phyloP scores from a whole-genome alignment of 2,888 invertebrate genomes.

The Eupithecia centaureata region DNA sequence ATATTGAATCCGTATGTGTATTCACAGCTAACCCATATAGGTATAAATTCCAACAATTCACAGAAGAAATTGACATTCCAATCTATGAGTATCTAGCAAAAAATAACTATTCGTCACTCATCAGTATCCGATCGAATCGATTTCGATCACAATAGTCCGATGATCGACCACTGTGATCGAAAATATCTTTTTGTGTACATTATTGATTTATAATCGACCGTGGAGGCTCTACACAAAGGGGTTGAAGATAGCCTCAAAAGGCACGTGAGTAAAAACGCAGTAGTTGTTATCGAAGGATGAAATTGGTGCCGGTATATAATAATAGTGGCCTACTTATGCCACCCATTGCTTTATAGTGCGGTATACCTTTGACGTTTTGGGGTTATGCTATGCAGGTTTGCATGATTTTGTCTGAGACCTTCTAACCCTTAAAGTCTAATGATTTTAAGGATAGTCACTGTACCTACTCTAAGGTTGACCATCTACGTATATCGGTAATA shows the following conservation, averaged over 20 bases:
- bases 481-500: too few relatives aligned
- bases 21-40: neutral
- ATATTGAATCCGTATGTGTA: too few relatives aligned
- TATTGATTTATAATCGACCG: conserved; percentile 80
- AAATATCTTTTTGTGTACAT: conserved; percentile 72
- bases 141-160: conserved; percentile 75
- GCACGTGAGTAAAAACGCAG: conserved; percentile 41
- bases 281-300: conserved; percentile 12
- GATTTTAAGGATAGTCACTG: too few relatives aligned
- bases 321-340: conserved; percentile 3
- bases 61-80: conserved; percentile 21
- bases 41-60: conserved; percentile 3
- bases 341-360: neutral
- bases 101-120: conserved; percentile 51
- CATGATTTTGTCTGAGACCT: too few relatives aligned
- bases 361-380: neutral
- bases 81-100: conserved; percentile 21
- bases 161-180: conserved; percentile 78
- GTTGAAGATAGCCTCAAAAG: conserved; percentile 44
- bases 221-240: conserved; percentile 64
- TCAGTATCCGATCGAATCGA: conserved; percentile 76
- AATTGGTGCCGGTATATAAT: conserved; percentile 28
- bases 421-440: too few relatives aligned
- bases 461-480: too few relatives aligned
- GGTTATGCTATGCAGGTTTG: neutral